Conservation (phyloP, 2,797 vertebrate species). For the Denticeps clupeoides region DNA sequence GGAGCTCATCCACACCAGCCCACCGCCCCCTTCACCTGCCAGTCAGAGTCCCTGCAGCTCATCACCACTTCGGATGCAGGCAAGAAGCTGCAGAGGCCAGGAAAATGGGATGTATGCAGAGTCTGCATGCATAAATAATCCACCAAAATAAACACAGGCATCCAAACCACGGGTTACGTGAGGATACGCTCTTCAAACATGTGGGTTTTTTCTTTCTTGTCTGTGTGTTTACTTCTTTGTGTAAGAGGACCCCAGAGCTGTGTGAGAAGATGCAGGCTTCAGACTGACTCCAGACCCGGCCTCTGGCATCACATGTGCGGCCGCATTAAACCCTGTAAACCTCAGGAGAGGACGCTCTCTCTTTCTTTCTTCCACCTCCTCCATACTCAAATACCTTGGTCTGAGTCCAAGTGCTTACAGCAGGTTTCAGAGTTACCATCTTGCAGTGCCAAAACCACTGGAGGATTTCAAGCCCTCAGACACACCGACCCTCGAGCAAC, state of each 20-base stretch:
- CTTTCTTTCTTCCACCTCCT: neutral
- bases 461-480: conserved; percentile 3
- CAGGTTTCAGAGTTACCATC: conserved; percentile 13
- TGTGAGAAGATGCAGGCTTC: neutral
- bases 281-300: neutral
- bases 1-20: conserved; percentile 7
- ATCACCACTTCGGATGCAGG: too few species aligned
- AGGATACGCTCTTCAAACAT: neutral
- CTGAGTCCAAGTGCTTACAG: conserved; percentile 15
- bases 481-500: conserved; percentile 6
- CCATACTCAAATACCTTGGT: neutral
- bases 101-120: too few species aligned
- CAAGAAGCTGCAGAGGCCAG: too few species aligned
- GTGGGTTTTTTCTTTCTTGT: neutral
- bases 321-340: neutral
- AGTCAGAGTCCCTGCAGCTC: neutral
- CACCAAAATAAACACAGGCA: too few species aligned
- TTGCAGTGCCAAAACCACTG: conserved; percentile 2
- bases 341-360: neutral
- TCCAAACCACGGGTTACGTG: neutral
- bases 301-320: neutral
- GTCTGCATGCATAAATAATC: too few species aligned
- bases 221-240: neutral
- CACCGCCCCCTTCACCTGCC: neutral
- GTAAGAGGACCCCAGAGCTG: neutral